These are phyloP conservation scores for Perithous albicinctus DNA, from an alignment of 2,888 invertebrate species.

Conservation along the genomic window DNA sequence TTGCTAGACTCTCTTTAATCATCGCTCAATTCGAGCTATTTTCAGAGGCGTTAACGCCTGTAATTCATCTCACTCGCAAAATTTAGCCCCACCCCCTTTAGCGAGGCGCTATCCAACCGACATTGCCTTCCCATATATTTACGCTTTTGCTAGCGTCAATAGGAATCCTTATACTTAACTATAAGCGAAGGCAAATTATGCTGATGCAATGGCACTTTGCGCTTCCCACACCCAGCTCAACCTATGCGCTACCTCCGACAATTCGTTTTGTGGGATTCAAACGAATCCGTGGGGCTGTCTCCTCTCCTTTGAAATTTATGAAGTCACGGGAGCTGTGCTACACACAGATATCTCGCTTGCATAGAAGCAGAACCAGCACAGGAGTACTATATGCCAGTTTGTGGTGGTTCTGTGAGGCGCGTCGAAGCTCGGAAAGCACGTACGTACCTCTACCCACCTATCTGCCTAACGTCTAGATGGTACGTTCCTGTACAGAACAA, in stretches of 20 bases:
- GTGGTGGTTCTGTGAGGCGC: constrained; percentile 33
- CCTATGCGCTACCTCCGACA: constrained; percentile 43
- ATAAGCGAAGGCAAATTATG: constrained; percentile 41
- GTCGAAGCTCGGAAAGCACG: constrained; percentile 69
- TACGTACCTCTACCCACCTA: constrained; percentile 49
- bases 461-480: background rate
- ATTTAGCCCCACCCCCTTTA: background rate
- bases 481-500: background rate
- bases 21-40: constrained; percentile 38
- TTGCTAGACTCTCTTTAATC: constrained; percentile 38
- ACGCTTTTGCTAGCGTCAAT: constrained; percentile 35
- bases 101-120: background rate
- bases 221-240: constrained; percentile 8
- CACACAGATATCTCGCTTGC: constrained; percentile 56
- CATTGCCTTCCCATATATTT: constrained; percentile 26
- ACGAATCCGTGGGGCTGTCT: constrained; percentile 64
- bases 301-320: constrained; percentile 58
- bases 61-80: constrained; percentile 31
- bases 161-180: background rate
- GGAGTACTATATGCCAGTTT: constrained; percentile 57
- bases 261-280: constrained; percentile 64
- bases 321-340: constrained; percentile 59
- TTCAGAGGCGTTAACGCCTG: constrained; percentile 5
- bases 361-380: constrained; percentile 36
- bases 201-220: constrained; percentile 54